Conservation (phyloP, 2,113 vertebrate genomes). For the Hippocampus barbouri region DNA sequence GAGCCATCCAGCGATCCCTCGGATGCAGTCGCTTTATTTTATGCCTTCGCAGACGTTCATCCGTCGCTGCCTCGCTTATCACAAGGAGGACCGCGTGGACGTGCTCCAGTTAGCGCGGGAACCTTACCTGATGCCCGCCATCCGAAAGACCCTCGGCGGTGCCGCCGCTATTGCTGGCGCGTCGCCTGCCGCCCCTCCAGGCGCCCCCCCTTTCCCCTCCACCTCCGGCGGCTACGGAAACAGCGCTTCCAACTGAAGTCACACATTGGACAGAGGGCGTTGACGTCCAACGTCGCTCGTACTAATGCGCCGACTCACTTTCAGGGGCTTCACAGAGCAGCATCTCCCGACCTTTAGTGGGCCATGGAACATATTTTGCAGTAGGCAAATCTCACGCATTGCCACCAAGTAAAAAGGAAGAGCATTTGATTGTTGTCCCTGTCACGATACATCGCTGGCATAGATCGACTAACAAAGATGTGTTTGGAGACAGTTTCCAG, state of each 20-base stretch:
- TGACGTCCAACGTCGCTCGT: conserved; percentile 44
- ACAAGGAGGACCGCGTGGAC: conserved; percentile 91
- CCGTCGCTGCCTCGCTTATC: conserved; percentile 89
- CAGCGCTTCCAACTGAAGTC: conserved; percentile 86
- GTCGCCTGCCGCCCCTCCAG: conserved; percentile 65
- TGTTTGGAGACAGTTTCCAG: not conserved
- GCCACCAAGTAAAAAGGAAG: too few species aligned
- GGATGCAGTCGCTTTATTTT: not conserved
- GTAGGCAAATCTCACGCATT: not conserved
- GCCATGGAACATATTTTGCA: too few species aligned
- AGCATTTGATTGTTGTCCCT: not conserved
- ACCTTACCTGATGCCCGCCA: conserved; percentile 89
- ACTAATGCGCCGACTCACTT: conserved; percentile 45
- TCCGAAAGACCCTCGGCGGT: conserved; percentile 85
- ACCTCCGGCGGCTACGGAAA: conserved; percentile 86
- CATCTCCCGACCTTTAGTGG: not conserved
- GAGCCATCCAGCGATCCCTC: not conserved
- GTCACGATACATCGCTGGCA: not conserved
- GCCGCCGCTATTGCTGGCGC: conserved; percentile 62
- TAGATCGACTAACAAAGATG: not conserved
- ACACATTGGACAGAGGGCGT: not conserved
- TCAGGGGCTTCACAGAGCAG: conserved; percentile 5
- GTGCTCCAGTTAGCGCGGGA: conserved; percentile 90
- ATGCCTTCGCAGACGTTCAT: conserved; percentile 81
- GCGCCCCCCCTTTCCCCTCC: conserved; percentile 75